These are phyloP conservation scores for Pseudomyrmex flavicornis DNA, from an alignment of 1,140 invertebrate species.

Conservation along the genomic window DNA sequence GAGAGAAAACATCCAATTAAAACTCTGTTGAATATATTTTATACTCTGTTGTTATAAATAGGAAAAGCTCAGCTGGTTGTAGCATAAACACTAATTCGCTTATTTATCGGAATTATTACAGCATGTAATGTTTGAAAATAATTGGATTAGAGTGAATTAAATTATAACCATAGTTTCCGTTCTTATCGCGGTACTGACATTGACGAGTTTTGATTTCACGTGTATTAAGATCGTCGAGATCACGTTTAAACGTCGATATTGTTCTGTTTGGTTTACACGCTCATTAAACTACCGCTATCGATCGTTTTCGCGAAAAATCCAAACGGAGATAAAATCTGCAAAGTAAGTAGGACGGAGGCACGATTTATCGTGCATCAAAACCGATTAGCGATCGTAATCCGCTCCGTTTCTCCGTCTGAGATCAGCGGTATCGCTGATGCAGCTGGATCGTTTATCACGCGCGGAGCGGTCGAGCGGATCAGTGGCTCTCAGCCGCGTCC, in stretches of 20 bases:
- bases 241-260: slow-evolving; percentile 15
- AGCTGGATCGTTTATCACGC: slow-evolving; percentile 70
- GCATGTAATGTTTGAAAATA: slow-evolving; percentile 23
- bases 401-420: slow-evolving; percentile 67
- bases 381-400: slow-evolving; percentile 71
- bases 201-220: not conserved
- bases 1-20: not conserved
- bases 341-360: slow-evolving; percentile 54
- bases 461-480: slow-evolving; percentile 62
- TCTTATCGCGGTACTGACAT: not conserved
- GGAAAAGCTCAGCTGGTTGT: too few relatives aligned
- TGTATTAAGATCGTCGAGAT: not conserved
- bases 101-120: not conserved
- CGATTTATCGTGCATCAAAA: slow-evolving; percentile 68
- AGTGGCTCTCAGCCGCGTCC: slow-evolving; percentile 60
- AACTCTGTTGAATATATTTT: slow-evolving; percentile 9
- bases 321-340: slow-evolving; percentile 48
- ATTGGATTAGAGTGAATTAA: slow-evolving; percentile 6
- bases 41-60: too few relatives aligned
- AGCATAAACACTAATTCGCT: not conserved
- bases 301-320: slow-evolving; percentile 42
- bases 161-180: slow-evolving; percentile 19
- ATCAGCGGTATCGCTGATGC: slow-evolving; percentile 64
- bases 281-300: slow-evolving; percentile 28
- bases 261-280: slow-evolving; percentile 25